Base-by-base conservation (phyloP, 1,140 invertebrate species). In the Orchesella cincta region DNA sequence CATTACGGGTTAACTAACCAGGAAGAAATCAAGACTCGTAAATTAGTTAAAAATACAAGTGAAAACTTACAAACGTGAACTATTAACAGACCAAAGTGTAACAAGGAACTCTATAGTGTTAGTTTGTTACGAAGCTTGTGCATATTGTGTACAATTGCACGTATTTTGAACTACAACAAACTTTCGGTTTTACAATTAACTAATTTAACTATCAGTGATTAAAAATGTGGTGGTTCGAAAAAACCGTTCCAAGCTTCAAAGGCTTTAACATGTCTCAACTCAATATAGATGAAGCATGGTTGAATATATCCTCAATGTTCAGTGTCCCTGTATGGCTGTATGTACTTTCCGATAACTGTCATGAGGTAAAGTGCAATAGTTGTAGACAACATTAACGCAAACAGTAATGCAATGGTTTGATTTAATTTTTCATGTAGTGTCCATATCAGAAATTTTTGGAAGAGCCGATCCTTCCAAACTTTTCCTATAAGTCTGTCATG, bases 201-300 rank as follows among this genome's bases (percentile, higher is more conserved):
- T 14, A 12, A 14, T n/a, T 12, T 51, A n/a, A n/a, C n/a, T n/a
- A n/a, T n/a, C n/a, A n/a, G n/a, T n/a, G n/a, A n/a, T n/a, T 20
- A 34, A 57, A 79, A 71, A 83, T 83, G 83, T 81, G 78, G 64
- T 83, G 83, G 83, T 76, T 85, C 23, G 84, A 85, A 76, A 79
- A 84, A 73, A 83, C 82, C 1, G 64, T 78, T 18, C 76, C 82
- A 16, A 75, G 51, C 8, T 85, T 84, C 74, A 76, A 78, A 33
- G 81, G 79, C 12, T 80, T 85, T 28, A 72, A 84, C 73, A 34
- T 85, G 31, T 77, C 76, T 26, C 67, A 54, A 0, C 76, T 85
- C 74, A 54, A 72, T 2, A 81, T 84, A 8, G 85, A 85, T 75
- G 28, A 85, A 76, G 85, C 85, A 12, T 85, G 79, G 79, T 74